Evolutionary conservation across 1,140 invertebrate genomes (phyloP), one percentile per base, ranked within the genome.

Genomic region (honey bee (Apis mellifera)): DNA sequence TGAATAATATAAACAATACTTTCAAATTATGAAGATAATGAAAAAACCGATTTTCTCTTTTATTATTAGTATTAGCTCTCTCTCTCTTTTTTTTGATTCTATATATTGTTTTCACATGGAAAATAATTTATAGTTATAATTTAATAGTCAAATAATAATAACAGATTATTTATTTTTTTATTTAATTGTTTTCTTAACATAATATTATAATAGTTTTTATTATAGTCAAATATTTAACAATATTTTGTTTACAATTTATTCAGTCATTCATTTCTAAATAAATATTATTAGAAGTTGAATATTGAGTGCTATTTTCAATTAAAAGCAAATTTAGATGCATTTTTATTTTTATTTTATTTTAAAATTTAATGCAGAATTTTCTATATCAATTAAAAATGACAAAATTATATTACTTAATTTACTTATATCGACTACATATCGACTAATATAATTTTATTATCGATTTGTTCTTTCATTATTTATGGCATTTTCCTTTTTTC

Each of bases 1-100:
- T 90, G 0, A 87, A 75, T 11, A 86, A 88, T 8, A 54, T 69
- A 12, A 74, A 64, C 21, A 88, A 80, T 62, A 85, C 65, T 84
- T 78, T 89, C 32, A 92, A 84, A 42, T 87, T 89, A 62, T 94
- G 91, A 48, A 95, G 86, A 87, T 95, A 95, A 89, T 95, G 94
- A 85, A 94, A 94, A 90, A 94, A 95, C 70, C 94, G 71, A 82
- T 93, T 94, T 17, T 94, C 92, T 86, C 95, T 89, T 89, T 95
- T 42, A 42, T 42, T 7, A 42, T 3, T 32, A 92, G 89, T 32
- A 32, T 32, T 32, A 32, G 83, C 94, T 89, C 12, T 82, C 79
- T 42, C 32, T 42, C 32, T 83, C 94, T 89, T 64, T 95, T 91
- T 83, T 96, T 95, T 8, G 92, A 42, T 84, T 78, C 94, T 90